Percentiles rank a stretch among this genome's conserved stretches.
Evolutionary conservation across 2,797 vertebrate species (phyloP).

Genomic region (Anguilla megastoma): DNA sequence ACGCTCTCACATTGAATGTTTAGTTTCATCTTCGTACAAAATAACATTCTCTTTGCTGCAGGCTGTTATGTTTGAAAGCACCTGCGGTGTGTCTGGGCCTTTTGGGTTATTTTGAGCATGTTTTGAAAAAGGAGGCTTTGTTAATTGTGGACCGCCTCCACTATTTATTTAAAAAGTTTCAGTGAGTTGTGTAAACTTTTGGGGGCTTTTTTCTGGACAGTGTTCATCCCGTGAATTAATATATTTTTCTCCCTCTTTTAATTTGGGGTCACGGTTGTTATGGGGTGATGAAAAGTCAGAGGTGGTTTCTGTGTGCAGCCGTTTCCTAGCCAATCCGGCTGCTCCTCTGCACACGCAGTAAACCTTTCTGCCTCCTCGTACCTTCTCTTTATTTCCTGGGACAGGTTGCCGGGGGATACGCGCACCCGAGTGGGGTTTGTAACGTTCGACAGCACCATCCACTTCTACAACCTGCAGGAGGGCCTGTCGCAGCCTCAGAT

Average conservation of each 20-base stretch:
- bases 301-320: background rate
- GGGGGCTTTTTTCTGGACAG: constrained; percentile 10
- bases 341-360: background rate
- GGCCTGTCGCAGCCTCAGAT: constrained; percentile 95
- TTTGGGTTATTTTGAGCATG: background rate
- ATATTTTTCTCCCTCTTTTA: background rate
- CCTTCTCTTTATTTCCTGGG: constrained; percentile 38
- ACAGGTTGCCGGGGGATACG: constrained; percentile 90
- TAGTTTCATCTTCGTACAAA: background rate
- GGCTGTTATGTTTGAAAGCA: background rate
- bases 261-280: background rate
- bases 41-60: background rate
- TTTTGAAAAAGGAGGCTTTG: background rate
- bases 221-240: background rate
- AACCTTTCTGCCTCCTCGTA: background rate
- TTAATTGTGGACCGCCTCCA: background rate
- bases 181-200: background rate
- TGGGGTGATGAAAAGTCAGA: background rate
- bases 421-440: constrained; percentile 92
- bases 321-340: background rate
- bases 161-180: background rate
- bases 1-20: background rate
- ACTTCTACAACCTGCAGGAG: constrained; percentile 97
- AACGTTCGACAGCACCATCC: constrained; percentile 94
- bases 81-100: background rate